Base-by-base conservation (phyloP, 2,797 vertebrate genomes). In the Cynodonichthys magdalenae region DNA sequence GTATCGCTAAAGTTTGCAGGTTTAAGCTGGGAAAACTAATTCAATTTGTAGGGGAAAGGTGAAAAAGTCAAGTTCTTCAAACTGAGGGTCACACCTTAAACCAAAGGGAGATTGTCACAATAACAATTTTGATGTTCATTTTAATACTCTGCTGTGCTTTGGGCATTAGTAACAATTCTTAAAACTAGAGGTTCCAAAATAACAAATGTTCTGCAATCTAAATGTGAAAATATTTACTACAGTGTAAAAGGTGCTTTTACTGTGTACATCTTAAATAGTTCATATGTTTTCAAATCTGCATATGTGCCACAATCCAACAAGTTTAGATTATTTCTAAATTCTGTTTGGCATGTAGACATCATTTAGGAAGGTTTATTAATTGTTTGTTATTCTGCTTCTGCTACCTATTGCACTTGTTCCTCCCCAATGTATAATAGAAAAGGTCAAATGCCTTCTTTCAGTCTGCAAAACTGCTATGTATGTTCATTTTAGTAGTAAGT, bases 401-500 rank as follows among this genome's bases (percentile, higher is more conserved):
- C 9, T 15, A 34, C 10, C 5, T 51, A 18, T 6, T 53, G 15
- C 18, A 50, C 15, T 41, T 47, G 15, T 55, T 56, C 34, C 19
- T 49, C 17, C 4, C 46, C 8, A 63, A 18, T 24, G 24, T 24
- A 24, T 24, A 27, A 12, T 45, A 54, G 15, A 18, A 29, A 51
- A 44, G 24, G 29, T 31, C 9, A 39, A 66, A 52, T 34, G 19
- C 15, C 5, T 31, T 47, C n/a, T 47, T 7, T 12, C 14, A 46
- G 28, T 59, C 56, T 65, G 29, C 36, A 71, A 27, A 54, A 18
- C 1, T 41, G 10, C 5, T 5, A 17, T 41, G 52, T 19, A 14
- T 60, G 42, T 27, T 12, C n/a, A 53, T 68, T 68, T 61, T 59
- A 28, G 60, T 54, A 59, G 8, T 50, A 39, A 44, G n/a, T 17